Evolutionary conservation across 2,797 vertebrate genomes (phyloP), one percentile per base, ranked within the genome.

Genomic region (Gymnoscopelus braueri): DNA sequence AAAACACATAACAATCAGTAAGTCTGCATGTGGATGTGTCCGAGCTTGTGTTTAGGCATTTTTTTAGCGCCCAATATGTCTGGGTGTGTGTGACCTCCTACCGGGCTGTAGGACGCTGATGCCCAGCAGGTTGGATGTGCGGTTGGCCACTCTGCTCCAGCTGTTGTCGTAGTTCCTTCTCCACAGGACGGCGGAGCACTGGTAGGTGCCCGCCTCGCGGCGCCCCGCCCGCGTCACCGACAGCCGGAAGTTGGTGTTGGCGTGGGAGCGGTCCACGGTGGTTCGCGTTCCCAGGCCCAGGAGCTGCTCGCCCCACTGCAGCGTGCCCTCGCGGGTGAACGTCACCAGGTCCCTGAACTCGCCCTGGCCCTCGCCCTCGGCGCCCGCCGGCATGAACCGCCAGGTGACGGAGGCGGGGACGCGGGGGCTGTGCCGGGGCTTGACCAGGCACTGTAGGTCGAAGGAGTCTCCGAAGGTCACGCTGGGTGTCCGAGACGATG

Each of bases 371-470:
- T 73, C 72, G 0, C 70, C 64, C 10, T 86, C 85, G 0, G 89
- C 84, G 65, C 91, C 91, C 0, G 93, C 88, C 0, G 97, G 95
- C 90, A 96, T 95, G 91, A 99, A 99, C 26, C 96, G 94, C 98
- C 98, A 99, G 0, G 96, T 98, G 82, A 98, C 96, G 0, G 96
- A 96, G 26, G 96, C 94, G 0, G 96, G 97, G 4, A 99, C 96
- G 3, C 94, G 94, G 0, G 95, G 90, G 0, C 96, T 97, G 74
- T 97, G 98, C 11, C 96, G 95, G 0, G 97, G 97, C 76, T 98
- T 98, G 80, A 99, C 96, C 88, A 99, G 95, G 81, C 98, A 99
- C 83, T 98, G 95, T 10, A 99, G 94, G 86, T 98, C 97, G 0
- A 99, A 98, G 3, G 96, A 97, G 60, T 98, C 96, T 0, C 95